A percentile compares a stretch with the other conserved stretches of the same genome.
Conservation (phyloP, 2,797 vertebrate genomes). For the Odontamblyopus lacepedii region DNA sequence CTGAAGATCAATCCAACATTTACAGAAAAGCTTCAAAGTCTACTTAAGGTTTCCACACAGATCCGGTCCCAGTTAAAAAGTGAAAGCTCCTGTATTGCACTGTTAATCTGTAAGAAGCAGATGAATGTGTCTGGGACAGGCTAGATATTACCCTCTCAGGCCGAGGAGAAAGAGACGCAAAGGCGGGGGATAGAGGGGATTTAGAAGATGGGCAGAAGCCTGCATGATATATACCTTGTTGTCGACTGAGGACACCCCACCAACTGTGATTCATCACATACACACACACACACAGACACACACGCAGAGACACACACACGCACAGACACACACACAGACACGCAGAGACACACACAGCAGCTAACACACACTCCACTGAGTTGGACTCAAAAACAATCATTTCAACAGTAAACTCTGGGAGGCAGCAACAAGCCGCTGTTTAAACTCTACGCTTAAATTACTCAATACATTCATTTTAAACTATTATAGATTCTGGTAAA, state of each 20-base stretch:
- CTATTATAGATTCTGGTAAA: too few species aligned
- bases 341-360: conserved; percentile 29
- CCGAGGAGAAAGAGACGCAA: conserved; percentile 57
- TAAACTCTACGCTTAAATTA: neutral
- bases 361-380: neutral
- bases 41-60: conserved; percentile 42
- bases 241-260: conserved; percentile 61
- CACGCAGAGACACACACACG: neutral
- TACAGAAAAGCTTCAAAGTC: conserved; percentile 60
- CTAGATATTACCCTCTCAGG: conserved; percentile 68
- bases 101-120: conserved; percentile 78
- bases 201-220: conserved; percentile 70
- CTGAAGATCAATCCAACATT: conserved; percentile 17
- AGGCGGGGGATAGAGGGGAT: conserved; percentile 63
- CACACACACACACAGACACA: conserved; percentile 34
- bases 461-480: neutral
- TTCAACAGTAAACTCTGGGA: conserved; percentile 7
- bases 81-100: conserved; percentile 58
- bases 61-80: conserved; percentile 68
- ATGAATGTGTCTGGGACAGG: conserved; percentile 78
- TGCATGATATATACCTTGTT: conserved; percentile 71
- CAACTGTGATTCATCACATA: conserved; percentile 61
- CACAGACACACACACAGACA: conserved; percentile 24
- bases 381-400: conserved; percentile 2
- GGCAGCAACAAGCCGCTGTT: neutral